These are phyloP conservation scores for Dromaius novaehollandiae DNA, from an alignment of 2,113 vertebrate species.

Conservation along the genomic window DNA sequence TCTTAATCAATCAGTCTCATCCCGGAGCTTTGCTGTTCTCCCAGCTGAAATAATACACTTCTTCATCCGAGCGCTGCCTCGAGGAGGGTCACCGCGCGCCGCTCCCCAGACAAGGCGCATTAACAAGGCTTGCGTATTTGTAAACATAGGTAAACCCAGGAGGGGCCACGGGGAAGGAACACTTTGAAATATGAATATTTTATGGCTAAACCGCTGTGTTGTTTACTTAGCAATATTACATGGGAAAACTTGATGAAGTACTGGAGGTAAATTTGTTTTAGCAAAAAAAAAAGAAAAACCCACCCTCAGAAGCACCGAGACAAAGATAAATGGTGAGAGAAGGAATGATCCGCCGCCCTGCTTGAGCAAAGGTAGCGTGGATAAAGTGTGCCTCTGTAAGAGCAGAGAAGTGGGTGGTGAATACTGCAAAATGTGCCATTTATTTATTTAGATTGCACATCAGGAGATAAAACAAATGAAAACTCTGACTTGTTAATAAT, in stretches of 20 bases:
- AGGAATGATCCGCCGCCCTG: slow-evolving; percentile 31
- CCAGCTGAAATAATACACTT: slow-evolving; percentile 92
- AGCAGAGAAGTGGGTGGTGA: slow-evolving; percentile 72
- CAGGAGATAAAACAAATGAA: slow-evolving; percentile 85
- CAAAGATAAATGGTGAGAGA: slow-evolving; percentile 68
- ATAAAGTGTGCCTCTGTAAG: slow-evolving; percentile 75
- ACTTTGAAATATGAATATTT: slow-evolving; percentile 74
- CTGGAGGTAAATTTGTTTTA: slow-evolving; percentile 70
- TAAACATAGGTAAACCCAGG: slow-evolving; percentile 73
- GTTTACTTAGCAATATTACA: slow-evolving; percentile 68
- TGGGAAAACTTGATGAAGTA: slow-evolving; percentile 67
- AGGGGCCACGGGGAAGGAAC: slow-evolving; percentile 47
- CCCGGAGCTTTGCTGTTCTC: slow-evolving; percentile 81
- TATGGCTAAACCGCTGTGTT: slow-evolving; percentile 69
- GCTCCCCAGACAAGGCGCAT: slow-evolving; percentile 65
- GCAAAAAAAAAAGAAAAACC: neutral
- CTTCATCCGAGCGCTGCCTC: slow-evolving; percentile 73
- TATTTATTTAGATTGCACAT: slow-evolving; percentile 84
- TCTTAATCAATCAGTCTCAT: slow-evolving; percentile 92
- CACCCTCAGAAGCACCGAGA: slow-evolving; percentile 36
- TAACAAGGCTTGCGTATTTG: slow-evolving; percentile 75
- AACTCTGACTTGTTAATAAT: slow-evolving; percentile 84
- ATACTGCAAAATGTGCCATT: slow-evolving; percentile 74
- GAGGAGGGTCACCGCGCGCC: slow-evolving; percentile 71
- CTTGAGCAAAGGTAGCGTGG: slow-evolving; percentile 48